Base-by-base conservation (phyloP, 2,797 vertebrate genomes). In the Selene dorsalis region DNA sequence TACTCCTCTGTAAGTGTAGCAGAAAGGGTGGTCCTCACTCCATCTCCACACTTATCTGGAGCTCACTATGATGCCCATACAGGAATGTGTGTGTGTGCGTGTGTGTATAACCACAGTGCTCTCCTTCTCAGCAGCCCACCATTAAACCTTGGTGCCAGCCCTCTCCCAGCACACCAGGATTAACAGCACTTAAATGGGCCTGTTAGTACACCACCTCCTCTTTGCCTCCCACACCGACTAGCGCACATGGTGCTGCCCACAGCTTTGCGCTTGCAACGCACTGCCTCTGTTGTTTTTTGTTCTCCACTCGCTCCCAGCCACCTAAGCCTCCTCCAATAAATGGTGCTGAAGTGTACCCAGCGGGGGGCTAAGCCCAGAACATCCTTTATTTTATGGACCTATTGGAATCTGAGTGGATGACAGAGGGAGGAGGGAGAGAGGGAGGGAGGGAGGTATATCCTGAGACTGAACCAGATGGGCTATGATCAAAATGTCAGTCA, bases 121-220 rank as follows among this genome's bases (percentile, higher is more conserved):
- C 85, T 87, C 86, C 83, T 75, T 88, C 90, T 89, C 89, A 91
- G 91, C 87, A 87, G 91, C 84, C 87, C 78, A 88, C 89, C 89
- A 92, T 88, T 92, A 93, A 91, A 92, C 76, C 77, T 76, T 61
- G 76, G 91, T 89, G 89, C 83, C 90, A 87, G 84, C 79, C 81
- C 89, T 89, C 80, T 92, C 86, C 82, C 90, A 84, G 84, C 88
- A 87, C 91, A 90, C 88, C 86, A 83, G 92, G 93, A 92, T 93
- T 92, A 94, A 91, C 92, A 90, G 90, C 92, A 90, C 90, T 93
- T 92, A 92, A 94, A 93, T 87, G 91, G 86, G 83, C 75, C 87
- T 90, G 90, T 92, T 92, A 88, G 86, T 85, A 79, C 86, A 84
- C 87, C 83, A 62, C 87, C 87, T 88, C 84, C 90, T 88, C 86